These are phyloP conservation scores for Amblyjoppa proteus DNA, from an alignment of 2,888 invertebrate genomes.

Conservation along the genomic window DNA sequence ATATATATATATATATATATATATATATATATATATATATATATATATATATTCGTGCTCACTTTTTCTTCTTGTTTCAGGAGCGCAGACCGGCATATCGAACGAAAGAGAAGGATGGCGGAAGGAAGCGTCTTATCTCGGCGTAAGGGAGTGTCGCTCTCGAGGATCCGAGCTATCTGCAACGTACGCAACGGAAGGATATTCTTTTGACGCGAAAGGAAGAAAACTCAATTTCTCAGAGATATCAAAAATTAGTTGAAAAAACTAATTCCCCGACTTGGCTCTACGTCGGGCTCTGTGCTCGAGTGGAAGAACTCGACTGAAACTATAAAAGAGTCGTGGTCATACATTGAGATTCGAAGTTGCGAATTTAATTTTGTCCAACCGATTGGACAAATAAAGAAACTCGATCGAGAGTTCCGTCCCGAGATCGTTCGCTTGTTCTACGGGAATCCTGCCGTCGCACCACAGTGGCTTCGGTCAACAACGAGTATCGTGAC, in stretches of 20 bases:
- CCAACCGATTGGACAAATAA: no score
- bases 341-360: no score
- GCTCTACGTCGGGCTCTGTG: no score
- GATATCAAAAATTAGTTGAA: no score
- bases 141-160: background rate
- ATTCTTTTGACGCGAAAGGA: no score
- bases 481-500: constrained; percentile 2
- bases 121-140: background rate
- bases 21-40: no score
- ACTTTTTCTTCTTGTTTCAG: background rate
- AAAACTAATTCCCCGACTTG: no score
- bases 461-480: background rate
- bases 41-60: background rate
- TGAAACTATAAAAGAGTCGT: no score
- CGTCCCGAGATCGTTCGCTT: background rate
- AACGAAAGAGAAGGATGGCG: background rate
- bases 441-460: background rate
- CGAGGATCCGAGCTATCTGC: background rate
- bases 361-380: no score
- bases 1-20: constrained; percentile 21
- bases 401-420: background rate
- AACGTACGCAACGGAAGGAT: no score
- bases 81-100: background rate
- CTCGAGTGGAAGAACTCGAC: no score
- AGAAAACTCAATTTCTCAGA: no score